Evolutionary conservation across 2,888 invertebrate species (phyloP).

Genomic region (Lordiphosa andalusiaca): DNA sequence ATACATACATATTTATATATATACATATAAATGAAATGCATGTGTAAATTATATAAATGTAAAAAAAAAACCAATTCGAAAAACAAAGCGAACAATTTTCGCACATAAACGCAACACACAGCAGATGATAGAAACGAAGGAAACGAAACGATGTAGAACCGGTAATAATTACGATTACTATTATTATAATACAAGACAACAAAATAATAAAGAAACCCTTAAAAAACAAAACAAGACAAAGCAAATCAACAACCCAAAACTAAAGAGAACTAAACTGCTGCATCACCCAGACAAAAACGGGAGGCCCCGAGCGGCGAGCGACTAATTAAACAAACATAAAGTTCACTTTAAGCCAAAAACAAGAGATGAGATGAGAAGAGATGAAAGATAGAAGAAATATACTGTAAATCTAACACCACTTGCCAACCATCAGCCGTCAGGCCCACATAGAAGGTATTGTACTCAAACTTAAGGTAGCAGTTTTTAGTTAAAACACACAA

Average conservation of each 20-base stretch:
- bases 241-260: not conserved
- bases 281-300: not conserved
- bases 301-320: too few relatives aligned
- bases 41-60: conserved; percentile 65
- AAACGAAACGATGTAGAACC: conserved; percentile 45
- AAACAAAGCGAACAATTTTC: conserved; percentile 41
- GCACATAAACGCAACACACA: conserved; percentile 31
- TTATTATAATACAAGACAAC: conserved; percentile 55
- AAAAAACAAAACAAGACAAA: conserved; percentile 26
- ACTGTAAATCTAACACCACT: conserved; percentile 45
- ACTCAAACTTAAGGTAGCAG: conserved; percentile 20
- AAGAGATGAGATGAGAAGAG: not conserved
- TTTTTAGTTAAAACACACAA: too few relatives aligned
- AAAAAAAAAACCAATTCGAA: conserved; percentile 32
- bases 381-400: not conserved
- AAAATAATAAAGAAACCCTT: conserved; percentile 62
- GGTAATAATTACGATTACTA: conserved; percentile 59
- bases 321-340: not conserved
- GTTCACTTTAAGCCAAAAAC: not conserved
- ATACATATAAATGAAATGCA: conserved; percentile 32
- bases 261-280: conserved; percentile 1
- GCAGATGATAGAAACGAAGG: conserved; percentile 31
- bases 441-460: conserved; percentile 29
- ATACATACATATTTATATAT: conserved; percentile 29
- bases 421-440: conserved; percentile 7